Conservation (phyloP, 2,888 invertebrate genomes). For the Hemaris fuciformis region DNA sequence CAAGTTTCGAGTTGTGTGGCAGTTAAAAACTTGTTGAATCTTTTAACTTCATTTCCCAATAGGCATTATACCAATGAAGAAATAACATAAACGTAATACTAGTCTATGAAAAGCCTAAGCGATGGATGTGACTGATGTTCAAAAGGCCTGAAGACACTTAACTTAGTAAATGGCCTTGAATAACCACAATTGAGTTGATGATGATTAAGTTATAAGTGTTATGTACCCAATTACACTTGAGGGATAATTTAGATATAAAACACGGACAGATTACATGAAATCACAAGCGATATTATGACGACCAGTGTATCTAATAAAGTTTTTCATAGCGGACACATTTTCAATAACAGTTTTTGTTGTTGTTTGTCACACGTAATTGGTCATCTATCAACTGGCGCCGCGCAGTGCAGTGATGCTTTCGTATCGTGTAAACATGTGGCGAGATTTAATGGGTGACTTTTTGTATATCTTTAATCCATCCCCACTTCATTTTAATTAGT, state of each 20-base stretch:
- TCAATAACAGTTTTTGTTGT: slow-evolving; percentile 12
- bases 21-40: no score
- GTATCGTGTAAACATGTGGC: not conserved
- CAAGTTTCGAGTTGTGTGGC: no score
- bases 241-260: slow-evolving; percentile 3
- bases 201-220: slow-evolving; percentile 4
- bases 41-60: no score
- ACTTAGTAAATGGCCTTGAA: not conserved
- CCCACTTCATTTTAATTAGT: no score
- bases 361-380: slow-evolving; percentile 10
- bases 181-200: not conserved
- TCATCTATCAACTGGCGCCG: slow-evolving; percentile 5
- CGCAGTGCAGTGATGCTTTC: not conserved
- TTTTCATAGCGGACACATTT: slow-evolving; percentile 10
- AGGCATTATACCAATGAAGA: not conserved
- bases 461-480: not conserved
- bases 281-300: slow-evolving; percentile 1
- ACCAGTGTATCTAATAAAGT: slow-evolving; percentile 10
- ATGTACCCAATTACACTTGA: not conserved
- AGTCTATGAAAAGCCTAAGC: not conserved
- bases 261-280: slow-evolving; percentile 1
- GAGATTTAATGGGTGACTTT: not conserved
- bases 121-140: not conserved
- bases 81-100: not conserved
- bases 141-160: not conserved